Conservation (phyloP, 2,797 vertebrate genomes). For the Chromis chromis region DNA sequence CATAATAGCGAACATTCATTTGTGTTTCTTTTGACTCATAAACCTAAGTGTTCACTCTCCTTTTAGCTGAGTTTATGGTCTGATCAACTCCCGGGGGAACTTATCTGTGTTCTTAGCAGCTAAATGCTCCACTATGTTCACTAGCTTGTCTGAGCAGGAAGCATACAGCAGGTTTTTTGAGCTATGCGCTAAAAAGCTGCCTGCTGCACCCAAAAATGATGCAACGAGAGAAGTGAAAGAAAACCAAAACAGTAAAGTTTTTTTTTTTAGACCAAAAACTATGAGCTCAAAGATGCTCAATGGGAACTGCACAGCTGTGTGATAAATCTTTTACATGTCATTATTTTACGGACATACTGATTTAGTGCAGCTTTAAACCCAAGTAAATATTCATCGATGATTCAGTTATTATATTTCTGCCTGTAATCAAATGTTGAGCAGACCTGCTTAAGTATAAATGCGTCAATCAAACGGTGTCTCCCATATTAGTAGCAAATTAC, state of each 20-base stretch:
- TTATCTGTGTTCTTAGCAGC: not conserved
- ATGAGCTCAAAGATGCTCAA: not conserved
- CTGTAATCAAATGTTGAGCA: no score
- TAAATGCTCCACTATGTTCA: not conserved
- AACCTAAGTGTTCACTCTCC: not conserved
- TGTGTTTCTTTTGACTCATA: no score
- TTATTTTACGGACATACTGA: no score
- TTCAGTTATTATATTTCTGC: no score
- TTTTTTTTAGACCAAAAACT: not conserved
- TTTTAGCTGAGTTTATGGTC: conserved; percentile 4
- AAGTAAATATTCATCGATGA: not conserved
- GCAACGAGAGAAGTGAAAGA: not conserved
- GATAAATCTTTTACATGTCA: no score
- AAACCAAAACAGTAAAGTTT: not conserved
- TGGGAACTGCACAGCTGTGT: no score
- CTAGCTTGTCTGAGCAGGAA: not conserved
- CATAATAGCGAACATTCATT: not conserved
- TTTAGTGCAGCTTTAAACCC: no score
- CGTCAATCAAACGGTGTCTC: no score
- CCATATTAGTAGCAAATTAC: not conserved
- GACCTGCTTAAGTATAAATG: no score
- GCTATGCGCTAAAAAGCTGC: not conserved
- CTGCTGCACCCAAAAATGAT: no score
- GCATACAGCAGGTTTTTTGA: not conserved
- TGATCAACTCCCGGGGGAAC: not conserved